Percentiles rank a stretch among this genome's conserved stretches.
These are phyloP conservation scores for Acrobasis suavella DNA, from an alignment of 2,888 invertebrate genomes.

Conservation along the genomic window DNA sequence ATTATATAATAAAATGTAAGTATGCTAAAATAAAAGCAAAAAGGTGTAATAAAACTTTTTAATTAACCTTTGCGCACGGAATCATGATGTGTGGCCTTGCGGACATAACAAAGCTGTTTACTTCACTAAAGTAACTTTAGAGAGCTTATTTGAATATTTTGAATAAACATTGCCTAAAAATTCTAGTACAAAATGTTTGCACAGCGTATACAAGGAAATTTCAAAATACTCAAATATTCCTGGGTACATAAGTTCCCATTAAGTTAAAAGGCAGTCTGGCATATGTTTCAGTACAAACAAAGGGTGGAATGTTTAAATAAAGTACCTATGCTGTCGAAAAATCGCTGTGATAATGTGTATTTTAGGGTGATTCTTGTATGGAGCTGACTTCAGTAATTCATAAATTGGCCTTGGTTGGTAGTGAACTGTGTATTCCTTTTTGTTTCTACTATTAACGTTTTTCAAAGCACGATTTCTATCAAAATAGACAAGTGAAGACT, in stretches of 20 bases:
- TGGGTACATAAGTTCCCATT: not conserved
- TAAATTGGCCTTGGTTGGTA: too few species aligned
- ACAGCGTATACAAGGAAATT: not conserved
- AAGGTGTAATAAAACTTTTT: conserved; percentile 12
- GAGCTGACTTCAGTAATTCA: too few species aligned
- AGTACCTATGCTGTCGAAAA: too few species aligned
- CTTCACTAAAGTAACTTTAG: not conserved
- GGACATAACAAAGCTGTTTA: not conserved
- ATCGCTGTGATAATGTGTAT: too few species aligned
- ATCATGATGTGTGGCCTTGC: not conserved
- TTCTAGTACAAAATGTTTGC: conserved; percentile 1
- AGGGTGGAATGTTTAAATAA: not conserved
- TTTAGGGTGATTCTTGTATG: too few species aligned
- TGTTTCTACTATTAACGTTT: too few species aligned
- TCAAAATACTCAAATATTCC: not conserved
- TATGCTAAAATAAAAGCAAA: not conserved
- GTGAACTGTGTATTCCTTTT: too few species aligned
- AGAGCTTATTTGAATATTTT: conserved; percentile 8
- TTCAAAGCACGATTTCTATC: too few species aligned
- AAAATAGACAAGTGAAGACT: too few species aligned
- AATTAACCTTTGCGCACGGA: conserved; percentile 1
- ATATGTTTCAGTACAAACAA: not conserved
- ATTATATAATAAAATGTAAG: not conserved
- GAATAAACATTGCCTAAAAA: conserved; percentile 4
- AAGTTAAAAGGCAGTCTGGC: not conserved